Evolutionary conservation across 2,797 vertebrate genomes (phyloP).

Genomic region (Clamator glandarius): DNA sequence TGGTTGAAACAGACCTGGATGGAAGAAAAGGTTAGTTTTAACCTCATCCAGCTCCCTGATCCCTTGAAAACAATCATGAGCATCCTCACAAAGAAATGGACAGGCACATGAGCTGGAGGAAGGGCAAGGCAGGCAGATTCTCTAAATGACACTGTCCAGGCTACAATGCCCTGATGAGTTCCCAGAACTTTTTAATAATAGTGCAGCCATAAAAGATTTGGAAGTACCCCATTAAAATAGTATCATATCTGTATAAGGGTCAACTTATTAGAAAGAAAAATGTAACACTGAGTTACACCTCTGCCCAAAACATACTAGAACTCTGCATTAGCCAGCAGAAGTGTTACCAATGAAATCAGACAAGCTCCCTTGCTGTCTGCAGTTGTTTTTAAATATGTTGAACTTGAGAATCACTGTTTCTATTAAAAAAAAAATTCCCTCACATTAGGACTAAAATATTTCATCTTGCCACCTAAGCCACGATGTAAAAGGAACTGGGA

Average conservation of each 20-base stretch:
- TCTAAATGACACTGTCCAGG: background rate
- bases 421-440: background rate
- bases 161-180: fast-evolving
- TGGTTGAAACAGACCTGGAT: background rate
- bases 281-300: background rate
- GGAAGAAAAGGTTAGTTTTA: background rate
- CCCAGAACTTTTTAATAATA: background rate
- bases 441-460: background rate
- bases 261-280: background rate
- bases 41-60: background rate
- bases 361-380: background rate
- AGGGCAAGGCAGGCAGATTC: background rate
- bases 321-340: background rate
- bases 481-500: background rate
- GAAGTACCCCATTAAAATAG: background rate
- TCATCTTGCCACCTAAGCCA: background rate
- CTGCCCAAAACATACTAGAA: background rate
- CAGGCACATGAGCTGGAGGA: background rate
- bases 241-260: background rate
- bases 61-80: background rate
- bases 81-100: background rate
- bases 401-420: background rate
- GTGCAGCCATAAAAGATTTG: background rate
- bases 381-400: background rate
- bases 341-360: background rate